Conservation (phyloP, 2,888 invertebrate genomes). For the Lamellibrachia columna region DNA sequence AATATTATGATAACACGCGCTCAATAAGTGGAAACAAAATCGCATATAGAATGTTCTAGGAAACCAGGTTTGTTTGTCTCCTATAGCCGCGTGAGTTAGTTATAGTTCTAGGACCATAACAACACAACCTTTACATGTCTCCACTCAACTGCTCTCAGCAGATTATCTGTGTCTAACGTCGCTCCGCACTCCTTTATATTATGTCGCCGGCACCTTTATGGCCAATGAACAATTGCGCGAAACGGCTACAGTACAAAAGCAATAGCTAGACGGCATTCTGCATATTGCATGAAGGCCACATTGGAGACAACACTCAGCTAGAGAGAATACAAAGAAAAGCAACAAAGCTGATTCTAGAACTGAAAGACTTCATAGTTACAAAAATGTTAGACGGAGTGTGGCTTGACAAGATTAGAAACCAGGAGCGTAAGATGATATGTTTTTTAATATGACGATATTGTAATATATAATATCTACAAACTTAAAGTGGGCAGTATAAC, state of each 20-base stretch:
- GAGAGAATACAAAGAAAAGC: too few species aligned
- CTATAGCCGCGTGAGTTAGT: background rate
- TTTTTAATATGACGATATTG: too few species aligned
- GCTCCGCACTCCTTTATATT: background rate
- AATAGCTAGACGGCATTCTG: background rate
- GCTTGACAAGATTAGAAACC: too few species aligned
- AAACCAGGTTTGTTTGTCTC: background rate
- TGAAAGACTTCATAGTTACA: too few species aligned
- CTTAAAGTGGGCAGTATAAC: too few species aligned
- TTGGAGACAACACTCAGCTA: too few species aligned
- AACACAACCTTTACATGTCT: background rate
- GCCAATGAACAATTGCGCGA: background rate
- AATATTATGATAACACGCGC: background rate
- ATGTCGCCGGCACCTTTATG: background rate
- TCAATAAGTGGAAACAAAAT: background rate
- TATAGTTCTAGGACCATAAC: too few species aligned
- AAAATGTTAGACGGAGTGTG: too few species aligned
- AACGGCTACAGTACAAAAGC: background rate
- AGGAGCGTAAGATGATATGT: too few species aligned
- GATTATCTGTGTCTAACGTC: background rate
- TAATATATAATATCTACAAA: too few species aligned
- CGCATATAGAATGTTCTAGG: background rate
- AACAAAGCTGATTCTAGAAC: too few species aligned
- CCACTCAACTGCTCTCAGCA: background rate
- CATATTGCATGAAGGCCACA: background rate